Evolutionary conservation across 2,888 invertebrate species (phyloP), one percentile per base, ranked within the genome.

Genomic region (Nephrotoma flavescens): DNA sequence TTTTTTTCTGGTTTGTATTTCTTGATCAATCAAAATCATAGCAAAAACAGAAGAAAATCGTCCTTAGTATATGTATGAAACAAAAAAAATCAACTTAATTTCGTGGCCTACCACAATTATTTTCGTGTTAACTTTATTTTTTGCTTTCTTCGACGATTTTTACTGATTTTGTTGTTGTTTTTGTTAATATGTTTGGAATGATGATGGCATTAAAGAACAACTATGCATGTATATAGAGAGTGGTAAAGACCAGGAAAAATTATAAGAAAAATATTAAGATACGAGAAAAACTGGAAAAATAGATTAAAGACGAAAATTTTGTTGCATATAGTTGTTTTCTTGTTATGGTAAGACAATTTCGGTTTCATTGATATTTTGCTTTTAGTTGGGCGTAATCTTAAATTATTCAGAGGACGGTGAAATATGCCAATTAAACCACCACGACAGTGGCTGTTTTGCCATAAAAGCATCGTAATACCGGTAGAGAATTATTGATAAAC

Each of bases 21-120:
- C 42, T 85, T 85, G 42, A 42, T 85, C 84, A 71, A 71, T 71
- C 71, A 71, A 19, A 71, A 71, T 71, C 71, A 71, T 71, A 71
- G 31, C 71, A 31, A 71, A 71, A 71, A 42, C 41, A 84, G n/a
- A 84, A 84, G 84, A 84, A 84, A 42, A 84, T n/a, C 6, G 42
- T 42, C 84, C 12, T 42, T 15, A 84, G 42, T 41, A n/a, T 7
- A 57, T n/a, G 19, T 11, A 83, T 84, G 9, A 84, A 84, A 42
- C 42, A 41, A 84, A 84, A 84, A 83, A 42, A 42, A 42, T 71
- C 41, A 84, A 84, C 86, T 41, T 41, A 86, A 45, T 47, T 31
- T 45, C 86, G 86, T 86, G 86, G 86, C 86, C 86, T 86, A 86
- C 86, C 86, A 86, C 86, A 86, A 86, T 86, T 45, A 45, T 45